Percentiles rank a stretch among this genome's conserved stretches.
Evolutionary conservation across 1,140 invertebrate species (phyloP).

Genomic region (Zaprionus davidi): DNA sequence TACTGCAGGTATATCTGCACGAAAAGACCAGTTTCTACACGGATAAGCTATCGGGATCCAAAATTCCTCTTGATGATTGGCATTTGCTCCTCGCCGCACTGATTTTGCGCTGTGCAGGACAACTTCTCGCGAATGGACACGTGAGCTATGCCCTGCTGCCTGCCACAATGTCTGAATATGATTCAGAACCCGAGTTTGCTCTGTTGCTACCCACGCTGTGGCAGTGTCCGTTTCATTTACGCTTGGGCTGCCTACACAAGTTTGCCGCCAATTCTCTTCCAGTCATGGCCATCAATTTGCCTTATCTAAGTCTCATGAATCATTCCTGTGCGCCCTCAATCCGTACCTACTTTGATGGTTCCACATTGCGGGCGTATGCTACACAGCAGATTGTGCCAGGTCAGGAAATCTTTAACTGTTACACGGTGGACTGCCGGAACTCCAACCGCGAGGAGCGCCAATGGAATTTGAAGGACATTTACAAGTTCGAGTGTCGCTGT

Average conservation of each 20-base stretch:
- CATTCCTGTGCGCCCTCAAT: slow-evolving; percentile 63
- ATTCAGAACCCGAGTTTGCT: slow-evolving; percentile 17
- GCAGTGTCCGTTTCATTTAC: slow-evolving; percentile 47
- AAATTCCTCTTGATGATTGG: slow-evolving; percentile 44
- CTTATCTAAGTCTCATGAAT: slow-evolving; percentile 69
- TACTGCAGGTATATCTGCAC: slow-evolving; percentile 60
- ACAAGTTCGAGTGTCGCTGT: slow-evolving; percentile 68
- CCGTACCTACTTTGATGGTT: slow-evolving; percentile 55
- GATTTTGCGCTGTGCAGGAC: slow-evolving; percentile 61
- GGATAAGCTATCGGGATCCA: background rate
- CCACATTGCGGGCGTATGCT: slow-evolving; percentile 46
- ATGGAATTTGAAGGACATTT: slow-evolving; percentile 40
- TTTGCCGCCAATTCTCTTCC: slow-evolving; percentile 28
- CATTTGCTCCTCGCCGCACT: slow-evolving; percentile 54
- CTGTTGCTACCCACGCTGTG: slow-evolving; percentile 58
- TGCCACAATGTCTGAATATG: too few species aligned
- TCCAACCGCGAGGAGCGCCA: slow-evolving; percentile 26
- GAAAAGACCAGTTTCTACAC: slow-evolving; percentile 58
- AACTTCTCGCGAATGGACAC: slow-evolving; percentile 67
- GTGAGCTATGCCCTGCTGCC: slow-evolving; percentile 49
- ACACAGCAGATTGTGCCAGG: slow-evolving; percentile 16
- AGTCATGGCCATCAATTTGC: slow-evolving; percentile 67
- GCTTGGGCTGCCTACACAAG: slow-evolving; percentile 55
- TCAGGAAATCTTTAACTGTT: slow-evolving; percentile 75
- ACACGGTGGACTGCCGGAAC: slow-evolving; percentile 54